Evolutionary conservation across 2,888 invertebrate species (phyloP).

Genomic region (Drosophila histrio): DNA sequence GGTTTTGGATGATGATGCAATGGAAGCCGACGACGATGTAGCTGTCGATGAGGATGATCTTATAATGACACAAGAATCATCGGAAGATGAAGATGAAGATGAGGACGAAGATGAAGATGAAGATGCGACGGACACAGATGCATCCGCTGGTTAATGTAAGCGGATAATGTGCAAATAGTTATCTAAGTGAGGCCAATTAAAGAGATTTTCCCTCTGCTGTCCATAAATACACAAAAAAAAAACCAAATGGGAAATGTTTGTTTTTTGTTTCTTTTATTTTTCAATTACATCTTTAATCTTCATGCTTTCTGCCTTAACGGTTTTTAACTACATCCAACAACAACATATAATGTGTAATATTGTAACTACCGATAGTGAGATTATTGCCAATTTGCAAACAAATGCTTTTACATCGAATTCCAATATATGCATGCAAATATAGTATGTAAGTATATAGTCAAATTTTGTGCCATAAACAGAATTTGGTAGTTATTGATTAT

Average conservation of each 20-base stretch:
- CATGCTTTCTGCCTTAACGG: constrained; percentile 30
- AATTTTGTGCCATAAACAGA: constrained; percentile 52
- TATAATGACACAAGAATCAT: constrained; percentile 45
- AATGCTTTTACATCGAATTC: constrained; percentile 43
- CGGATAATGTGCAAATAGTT: constrained; percentile 8
- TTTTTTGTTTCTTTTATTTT: constrained; percentile 44
- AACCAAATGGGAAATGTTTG: too few relatives aligned
- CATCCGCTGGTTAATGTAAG: constrained; percentile 28
- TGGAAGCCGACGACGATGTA: constrained; percentile 66
- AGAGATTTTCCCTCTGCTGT: not conserved
- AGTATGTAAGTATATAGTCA: constrained; percentile 28
- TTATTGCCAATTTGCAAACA: constrained; percentile 48
- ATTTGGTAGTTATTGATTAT: constrained; percentile 23
- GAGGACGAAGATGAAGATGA: constrained; percentile 44
- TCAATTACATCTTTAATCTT: constrained; percentile 61
- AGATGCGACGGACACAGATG: constrained; percentile 51
- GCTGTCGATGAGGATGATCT: constrained; percentile 64
- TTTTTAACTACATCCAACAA: constrained; percentile 67
- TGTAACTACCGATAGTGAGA: constrained; percentile 53
- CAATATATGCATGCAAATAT: constrained; percentile 59
- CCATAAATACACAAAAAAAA: constrained; percentile 24
- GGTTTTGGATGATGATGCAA: constrained; percentile 36
- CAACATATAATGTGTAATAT: constrained; percentile 58
- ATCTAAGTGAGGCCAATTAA: constrained; percentile 16
- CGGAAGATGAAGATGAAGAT: constrained; percentile 52